Evolutionary conservation across 2,797 vertebrate genomes (phyloP).

Genomic region (Loris lydekkerianus): DNA sequence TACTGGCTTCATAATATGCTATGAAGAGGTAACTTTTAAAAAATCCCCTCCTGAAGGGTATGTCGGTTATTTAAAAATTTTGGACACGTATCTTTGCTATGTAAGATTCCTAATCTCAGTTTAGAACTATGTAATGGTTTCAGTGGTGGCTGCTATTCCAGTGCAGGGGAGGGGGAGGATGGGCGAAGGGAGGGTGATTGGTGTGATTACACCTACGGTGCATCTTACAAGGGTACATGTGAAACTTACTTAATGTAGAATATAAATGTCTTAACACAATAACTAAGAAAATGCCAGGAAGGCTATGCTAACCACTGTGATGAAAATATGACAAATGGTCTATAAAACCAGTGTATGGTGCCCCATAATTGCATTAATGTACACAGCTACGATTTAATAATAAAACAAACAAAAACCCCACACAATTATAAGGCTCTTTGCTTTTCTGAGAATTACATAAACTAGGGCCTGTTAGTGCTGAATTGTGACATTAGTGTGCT

Average conservation of each 20-base stretch:
- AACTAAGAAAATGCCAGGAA: too few species aligned
- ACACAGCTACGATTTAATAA: too few species aligned
- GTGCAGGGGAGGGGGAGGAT: not conserved
- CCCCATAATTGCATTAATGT: too few species aligned
- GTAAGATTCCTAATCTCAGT: not conserved
- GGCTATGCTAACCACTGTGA: too few species aligned
- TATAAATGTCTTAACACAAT: too few species aligned
- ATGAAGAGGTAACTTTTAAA: not conserved
- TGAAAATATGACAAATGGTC: too few species aligned
- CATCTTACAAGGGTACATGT: too few species aligned
- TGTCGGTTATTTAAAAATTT: slow-evolving; percentile 14
- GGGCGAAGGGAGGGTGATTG: too few species aligned
- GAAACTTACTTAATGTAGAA: too few species aligned
- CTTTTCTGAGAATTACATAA: not conserved
- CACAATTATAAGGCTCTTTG: not conserved
- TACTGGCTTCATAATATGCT: not conserved
- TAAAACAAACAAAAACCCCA: too few species aligned
- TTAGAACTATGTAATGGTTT: not conserved
- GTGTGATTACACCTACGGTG: too few species aligned
- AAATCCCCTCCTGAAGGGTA: not conserved
- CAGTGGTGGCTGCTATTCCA: not conserved
- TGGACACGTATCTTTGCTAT: not conserved
- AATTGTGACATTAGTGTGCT: not conserved
- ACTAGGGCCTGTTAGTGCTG: not conserved
- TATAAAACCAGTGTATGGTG: too few species aligned